phyloP scores from a whole-genome alignment of 2,113 vertebrate species.

The Syngnathoides biaculeatus region DNA sequence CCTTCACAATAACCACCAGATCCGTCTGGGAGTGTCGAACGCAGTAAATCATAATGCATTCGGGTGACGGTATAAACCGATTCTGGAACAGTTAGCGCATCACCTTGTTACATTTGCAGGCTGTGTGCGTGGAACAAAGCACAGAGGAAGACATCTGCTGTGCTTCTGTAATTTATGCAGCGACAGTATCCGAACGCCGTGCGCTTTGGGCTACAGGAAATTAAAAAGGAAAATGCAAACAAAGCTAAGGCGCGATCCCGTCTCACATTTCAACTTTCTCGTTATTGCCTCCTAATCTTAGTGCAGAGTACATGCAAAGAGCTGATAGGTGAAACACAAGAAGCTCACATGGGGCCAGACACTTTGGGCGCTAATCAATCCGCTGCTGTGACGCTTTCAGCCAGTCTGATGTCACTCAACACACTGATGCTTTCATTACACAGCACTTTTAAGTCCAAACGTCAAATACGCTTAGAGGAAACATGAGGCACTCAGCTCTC shows the following conservation, averaged over 20 bases:
- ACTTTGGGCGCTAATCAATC: constrained; percentile 1
- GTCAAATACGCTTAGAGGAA: constrained; percentile 45
- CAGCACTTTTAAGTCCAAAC: constrained; percentile 40
- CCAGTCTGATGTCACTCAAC: constrained; percentile 44
- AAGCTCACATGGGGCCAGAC: background rate
- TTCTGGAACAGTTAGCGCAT: background rate
- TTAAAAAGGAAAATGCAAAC: constrained; percentile 97
- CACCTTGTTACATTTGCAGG: background rate
- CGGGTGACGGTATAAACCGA: background rate
- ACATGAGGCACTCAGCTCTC: constrained; percentile 11
- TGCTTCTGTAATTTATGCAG: constrained; percentile 51
- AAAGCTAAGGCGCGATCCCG: constrained; percentile 80
- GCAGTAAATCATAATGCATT: constrained; percentile 3
- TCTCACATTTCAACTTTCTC: constrained; percentile 81
- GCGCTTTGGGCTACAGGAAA: constrained; percentile 91
- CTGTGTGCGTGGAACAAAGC: background rate
- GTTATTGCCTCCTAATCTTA: constrained; percentile 51
- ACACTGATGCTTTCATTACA: constrained; percentile 49
- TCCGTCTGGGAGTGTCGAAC: constrained; percentile 26
- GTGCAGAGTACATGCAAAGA: constrained; percentile 17
- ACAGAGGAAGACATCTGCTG: constrained; percentile 28
- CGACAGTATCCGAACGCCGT: constrained; percentile 78
- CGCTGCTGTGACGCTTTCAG: constrained; percentile 12
- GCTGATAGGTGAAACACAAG: constrained; percentile 4
- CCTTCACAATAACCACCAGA: constrained; percentile 60